Conservation (phyloP, 2,113 vertebrate species). For the Mustelus asterias region DNA sequence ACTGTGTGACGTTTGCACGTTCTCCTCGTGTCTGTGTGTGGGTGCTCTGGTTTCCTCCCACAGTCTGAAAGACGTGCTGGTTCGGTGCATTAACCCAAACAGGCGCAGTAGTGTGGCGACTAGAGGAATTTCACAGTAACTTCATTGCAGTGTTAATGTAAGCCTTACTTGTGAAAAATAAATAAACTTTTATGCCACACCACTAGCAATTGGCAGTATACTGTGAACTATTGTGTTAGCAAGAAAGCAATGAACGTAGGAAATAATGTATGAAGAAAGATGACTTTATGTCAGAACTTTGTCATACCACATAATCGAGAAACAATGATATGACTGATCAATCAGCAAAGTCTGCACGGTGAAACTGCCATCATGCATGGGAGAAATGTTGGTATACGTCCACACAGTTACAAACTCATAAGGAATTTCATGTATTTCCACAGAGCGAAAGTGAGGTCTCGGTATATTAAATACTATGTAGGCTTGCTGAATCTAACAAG, state of each 20-base stretch:
- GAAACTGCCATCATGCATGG: background rate
- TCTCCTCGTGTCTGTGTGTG: no score
- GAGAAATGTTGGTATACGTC: background rate
- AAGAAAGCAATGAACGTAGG: no score
- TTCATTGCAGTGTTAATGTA: no score
- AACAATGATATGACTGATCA: background rate
- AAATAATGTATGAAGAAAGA: background rate
- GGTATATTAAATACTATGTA: background rate
- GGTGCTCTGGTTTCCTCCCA: no score
- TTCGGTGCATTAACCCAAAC: no score
- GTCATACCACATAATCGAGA: background rate
- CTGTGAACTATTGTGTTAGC: background rate
- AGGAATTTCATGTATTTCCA: slow-evolving; percentile 5
- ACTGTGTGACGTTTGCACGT: no score
- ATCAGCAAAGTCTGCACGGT: background rate
- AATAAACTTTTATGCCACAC: background rate
- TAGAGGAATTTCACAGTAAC: no score
- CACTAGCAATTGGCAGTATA: background rate
- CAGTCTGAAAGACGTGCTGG: no score
- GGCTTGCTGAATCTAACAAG: background rate
- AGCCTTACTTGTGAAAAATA: no score
- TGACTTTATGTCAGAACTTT: background rate
- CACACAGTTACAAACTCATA: background rate
- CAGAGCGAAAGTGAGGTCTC: background rate
- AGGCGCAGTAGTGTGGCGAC: no score